phyloP scores from a whole-genome alignment of 2,888 invertebrate genomes.

The Ophonus ardosiacus region DNA sequence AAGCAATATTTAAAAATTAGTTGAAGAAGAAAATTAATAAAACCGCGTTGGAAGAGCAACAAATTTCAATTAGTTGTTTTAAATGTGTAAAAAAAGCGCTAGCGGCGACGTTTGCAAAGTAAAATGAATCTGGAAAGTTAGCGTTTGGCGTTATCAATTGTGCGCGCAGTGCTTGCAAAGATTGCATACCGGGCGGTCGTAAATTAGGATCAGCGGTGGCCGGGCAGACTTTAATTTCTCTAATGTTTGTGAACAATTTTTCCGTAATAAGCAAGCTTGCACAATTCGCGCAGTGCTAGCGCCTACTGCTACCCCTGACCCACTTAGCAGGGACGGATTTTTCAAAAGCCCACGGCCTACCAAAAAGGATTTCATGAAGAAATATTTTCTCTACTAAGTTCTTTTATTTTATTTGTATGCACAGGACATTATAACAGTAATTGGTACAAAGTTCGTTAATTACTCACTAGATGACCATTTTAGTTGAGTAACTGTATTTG shows the following conservation, averaged over 20 bases:
- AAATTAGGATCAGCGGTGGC: slow-evolving; percentile 62
- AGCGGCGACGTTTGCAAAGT: slow-evolving; percentile 35
- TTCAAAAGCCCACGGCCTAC: not conserved
- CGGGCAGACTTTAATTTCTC: slow-evolving; percentile 62
- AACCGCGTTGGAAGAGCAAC: slow-evolving; percentile 43
- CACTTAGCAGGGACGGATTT: not conserved
- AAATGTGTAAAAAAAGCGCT: not conserved
- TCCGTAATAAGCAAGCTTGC: slow-evolving; percentile 63
- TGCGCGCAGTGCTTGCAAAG: slow-evolving; percentile 46
- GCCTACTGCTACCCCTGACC: slow-evolving; percentile 32
- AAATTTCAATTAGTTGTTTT: slow-evolving; percentile 58
- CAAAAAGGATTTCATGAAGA: not conserved
- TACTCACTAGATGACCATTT: too few relatives aligned
- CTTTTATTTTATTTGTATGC: too few relatives aligned
- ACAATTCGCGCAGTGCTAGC: slow-evolving; percentile 50
- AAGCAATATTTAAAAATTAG: slow-evolving; percentile 59
- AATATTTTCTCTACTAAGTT: too few relatives aligned
- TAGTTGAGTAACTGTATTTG: too few relatives aligned
- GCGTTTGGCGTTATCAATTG: slow-evolving; percentile 61
- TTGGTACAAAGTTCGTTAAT: too few relatives aligned
- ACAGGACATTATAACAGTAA: too few relatives aligned
- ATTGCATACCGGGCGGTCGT: slow-evolving; percentile 58
- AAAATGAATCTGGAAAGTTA: slow-evolving; percentile 62
- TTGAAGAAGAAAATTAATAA: slow-evolving; percentile 60
- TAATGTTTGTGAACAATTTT: slow-evolving; percentile 64